phyloP scores from a whole-genome alignment of 2,113 vertebrate species.

The Crotalus tigris region DNA sequence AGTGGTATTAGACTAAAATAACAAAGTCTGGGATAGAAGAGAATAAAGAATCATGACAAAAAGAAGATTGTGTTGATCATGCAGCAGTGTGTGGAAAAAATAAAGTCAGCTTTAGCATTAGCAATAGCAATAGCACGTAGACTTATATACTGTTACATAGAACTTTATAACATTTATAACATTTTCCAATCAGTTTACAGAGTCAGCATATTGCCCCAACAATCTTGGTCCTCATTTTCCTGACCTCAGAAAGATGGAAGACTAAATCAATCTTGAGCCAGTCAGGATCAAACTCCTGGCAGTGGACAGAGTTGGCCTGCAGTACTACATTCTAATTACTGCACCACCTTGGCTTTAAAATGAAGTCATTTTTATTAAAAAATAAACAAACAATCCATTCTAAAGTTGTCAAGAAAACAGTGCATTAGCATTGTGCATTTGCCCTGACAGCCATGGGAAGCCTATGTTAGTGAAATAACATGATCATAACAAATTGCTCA shows the following conservation, averaged over 20 bases:
- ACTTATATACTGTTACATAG: not conserved
- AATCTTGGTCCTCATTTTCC: not conserved
- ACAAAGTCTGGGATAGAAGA: not conserved
- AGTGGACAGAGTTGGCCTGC: not conserved
- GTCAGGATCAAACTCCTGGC: not conserved
- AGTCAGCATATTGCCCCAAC: not conserved
- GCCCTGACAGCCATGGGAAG: not conserved
- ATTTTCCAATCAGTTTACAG: not conserved
- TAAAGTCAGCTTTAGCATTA: not conserved
- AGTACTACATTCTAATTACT: not conserved
- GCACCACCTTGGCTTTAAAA: not conserved
- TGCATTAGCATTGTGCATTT: not conserved
- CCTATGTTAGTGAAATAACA: not conserved
- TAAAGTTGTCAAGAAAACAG: not conserved
- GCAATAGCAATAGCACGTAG: not conserved
- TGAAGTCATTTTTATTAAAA: not conserved
- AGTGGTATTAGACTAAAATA: not conserved
- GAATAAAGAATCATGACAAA: not conserved
- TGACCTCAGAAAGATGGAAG: not conserved
- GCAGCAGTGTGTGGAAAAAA: not conserved
- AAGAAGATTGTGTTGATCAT: not conserved
- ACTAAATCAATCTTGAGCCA: not conserved
- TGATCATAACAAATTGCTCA: not conserved
- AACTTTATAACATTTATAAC: not conserved
- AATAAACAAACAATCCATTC: not conserved